phyloP scores from a whole-genome alignment of 92 coral and sea anemone species.

The Pocillopora grandis region DNA sequence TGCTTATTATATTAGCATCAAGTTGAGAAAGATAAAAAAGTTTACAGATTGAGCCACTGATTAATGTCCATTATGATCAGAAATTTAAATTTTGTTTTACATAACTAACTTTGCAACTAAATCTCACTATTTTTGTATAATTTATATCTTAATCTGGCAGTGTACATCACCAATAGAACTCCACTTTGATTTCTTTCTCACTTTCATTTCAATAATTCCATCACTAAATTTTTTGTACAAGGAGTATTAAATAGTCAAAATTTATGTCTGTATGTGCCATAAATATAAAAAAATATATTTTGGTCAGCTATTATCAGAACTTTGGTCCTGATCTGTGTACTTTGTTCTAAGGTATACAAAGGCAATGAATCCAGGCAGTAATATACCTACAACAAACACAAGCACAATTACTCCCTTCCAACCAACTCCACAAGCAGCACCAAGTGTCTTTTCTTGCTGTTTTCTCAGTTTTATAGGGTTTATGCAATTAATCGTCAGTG shows the following conservation, averaged over 20 bases:
- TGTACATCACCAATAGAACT: too few species aligned
- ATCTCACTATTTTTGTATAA: too few species aligned
- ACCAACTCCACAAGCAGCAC: constrained; percentile 85
- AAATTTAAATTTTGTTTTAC: too few species aligned
- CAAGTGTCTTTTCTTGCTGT: constrained; percentile 77
- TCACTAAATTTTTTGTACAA: not conserved
- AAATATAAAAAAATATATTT: constrained; percentile 19
- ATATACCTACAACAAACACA: constrained; percentile 70
- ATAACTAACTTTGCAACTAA: too few species aligned
- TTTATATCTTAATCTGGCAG: too few species aligned
- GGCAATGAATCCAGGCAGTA: constrained; percentile 73
- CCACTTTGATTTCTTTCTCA: not conserved
- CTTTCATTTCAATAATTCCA: not conserved
- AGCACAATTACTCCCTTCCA: constrained; percentile 83
- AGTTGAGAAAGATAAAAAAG: too few species aligned
- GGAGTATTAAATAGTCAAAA: constrained; percentile 20
- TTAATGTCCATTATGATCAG: too few species aligned
- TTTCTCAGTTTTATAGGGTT: constrained; percentile 74
- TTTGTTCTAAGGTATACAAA: constrained; percentile 20
- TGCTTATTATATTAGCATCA: too few species aligned
- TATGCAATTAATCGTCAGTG: constrained; percentile 90
- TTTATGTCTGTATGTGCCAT: not conserved
- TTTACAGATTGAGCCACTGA: too few species aligned
- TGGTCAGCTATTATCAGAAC: constrained; percentile 20
- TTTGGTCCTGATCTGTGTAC: too few species aligned